Conservation (phyloP, 92 coral and sea anemone species). For the Heliopora coerulea region DNA sequence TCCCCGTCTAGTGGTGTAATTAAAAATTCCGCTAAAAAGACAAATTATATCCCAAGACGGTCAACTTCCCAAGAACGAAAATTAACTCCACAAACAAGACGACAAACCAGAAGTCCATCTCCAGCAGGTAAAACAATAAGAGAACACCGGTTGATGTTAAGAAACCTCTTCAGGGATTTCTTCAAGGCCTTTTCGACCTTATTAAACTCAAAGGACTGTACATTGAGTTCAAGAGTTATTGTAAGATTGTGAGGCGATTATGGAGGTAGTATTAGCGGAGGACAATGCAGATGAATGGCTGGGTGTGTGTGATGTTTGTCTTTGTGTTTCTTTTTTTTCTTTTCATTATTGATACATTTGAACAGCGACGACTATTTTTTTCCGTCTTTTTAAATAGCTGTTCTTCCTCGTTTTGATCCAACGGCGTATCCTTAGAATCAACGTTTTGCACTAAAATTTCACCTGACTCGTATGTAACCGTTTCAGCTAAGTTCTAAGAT, state of each 20-base stretch:
- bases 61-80: slow-evolving; percentile 79
- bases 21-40: slow-evolving; percentile 27
- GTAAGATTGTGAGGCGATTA: too few relatives aligned
- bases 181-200: too few relatives aligned
- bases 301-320: too few relatives aligned
- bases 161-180: too few relatives aligned
- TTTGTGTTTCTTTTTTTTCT: background rate
- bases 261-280: too few relatives aligned
- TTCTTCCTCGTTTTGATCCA: slow-evolving; percentile 88
- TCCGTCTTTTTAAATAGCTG: slow-evolving; percentile 48
- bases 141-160: background rate
- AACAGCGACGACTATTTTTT: background rate
- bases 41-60: slow-evolving; percentile 58
- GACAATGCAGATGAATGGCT: too few relatives aligned
- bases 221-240: too few relatives aligned
- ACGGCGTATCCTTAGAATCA: slow-evolving; percentile 98
- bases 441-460: too few relatives aligned
- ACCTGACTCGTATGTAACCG: too few relatives aligned
- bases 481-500: too few relatives aligned
- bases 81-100: slow-evolving; percentile 55
- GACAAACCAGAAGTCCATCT: slow-evolving; percentile 83
- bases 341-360: background rate
- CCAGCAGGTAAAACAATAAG: slow-evolving; percentile 63
- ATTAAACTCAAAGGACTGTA: too few relatives aligned
- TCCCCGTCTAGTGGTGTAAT: slow-evolving; percentile 12